phyloP scores from a whole-genome alignment of 2,888 invertebrate genomes.

The Gonocerus acuteangulatus region DNA sequence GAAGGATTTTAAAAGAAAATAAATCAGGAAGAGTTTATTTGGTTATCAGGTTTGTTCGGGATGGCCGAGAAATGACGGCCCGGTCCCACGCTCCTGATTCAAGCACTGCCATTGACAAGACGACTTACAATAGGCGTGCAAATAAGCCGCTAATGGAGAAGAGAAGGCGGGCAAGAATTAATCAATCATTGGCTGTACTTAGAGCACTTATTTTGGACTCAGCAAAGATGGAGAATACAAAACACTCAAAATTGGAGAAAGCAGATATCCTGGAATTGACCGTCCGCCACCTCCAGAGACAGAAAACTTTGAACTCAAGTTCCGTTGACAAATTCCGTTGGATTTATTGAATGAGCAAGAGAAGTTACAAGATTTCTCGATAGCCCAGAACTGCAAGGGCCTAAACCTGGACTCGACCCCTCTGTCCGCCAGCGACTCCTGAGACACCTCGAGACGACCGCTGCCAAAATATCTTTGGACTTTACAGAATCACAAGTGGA shows the following conservation, averaged over 20 bases:
- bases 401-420: constrained; percentile 46
- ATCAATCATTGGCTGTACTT: constrained; percentile 63
- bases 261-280: constrained; percentile 78
- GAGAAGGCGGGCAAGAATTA: constrained; percentile 62
- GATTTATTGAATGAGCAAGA: constrained; percentile 58
- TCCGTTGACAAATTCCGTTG: constrained; percentile 57
- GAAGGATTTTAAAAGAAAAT: no score
- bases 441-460: constrained; percentile 54
- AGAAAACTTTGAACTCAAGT: constrained; percentile 55
- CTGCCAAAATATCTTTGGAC: constrained; percentile 55
- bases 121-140: constrained; percentile 39
- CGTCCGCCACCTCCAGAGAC: constrained; percentile 69
- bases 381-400: constrained; percentile 52
- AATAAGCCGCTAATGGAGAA: constrained; percentile 75
- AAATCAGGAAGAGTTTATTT: no score
- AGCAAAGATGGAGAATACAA: constrained; percentile 54
- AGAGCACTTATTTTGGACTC: constrained; percentile 65
- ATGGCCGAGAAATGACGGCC: constrained; percentile 26
- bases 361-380: constrained; percentile 56
- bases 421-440: constrained; percentile 53
- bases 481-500: constrained; percentile 40
- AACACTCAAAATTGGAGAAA: constrained; percentile 76
- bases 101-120: constrained; percentile 24
- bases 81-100: constrained; percentile 24
- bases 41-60: constrained; percentile 7